Evolutionary conservation across 1,140 invertebrate genomes (phyloP).

Genomic region (Scylla paramamosain): DNA sequence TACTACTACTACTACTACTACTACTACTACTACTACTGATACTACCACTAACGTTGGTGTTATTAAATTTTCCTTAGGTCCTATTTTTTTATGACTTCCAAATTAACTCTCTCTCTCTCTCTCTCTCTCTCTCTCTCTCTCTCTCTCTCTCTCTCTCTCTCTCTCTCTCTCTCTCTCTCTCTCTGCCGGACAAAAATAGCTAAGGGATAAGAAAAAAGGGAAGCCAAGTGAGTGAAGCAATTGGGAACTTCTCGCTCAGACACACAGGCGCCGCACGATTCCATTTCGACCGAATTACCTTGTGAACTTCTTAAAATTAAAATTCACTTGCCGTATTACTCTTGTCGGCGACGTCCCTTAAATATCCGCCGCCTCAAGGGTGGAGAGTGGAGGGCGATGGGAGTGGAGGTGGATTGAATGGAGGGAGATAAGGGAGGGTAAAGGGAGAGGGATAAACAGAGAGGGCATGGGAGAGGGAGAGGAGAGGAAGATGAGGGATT

Average conservation of each 20-base stretch:
- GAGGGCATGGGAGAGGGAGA: too few species aligned
- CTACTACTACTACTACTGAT: too few species aligned
- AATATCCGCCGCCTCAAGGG: too few species aligned
- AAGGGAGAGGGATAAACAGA: too few species aligned
- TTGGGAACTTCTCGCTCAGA: not conserved
- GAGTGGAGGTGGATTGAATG: not conserved
- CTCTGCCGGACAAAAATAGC: not conserved
- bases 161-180: conserved; percentile 7
- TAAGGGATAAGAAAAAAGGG: not conserved
- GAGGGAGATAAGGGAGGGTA: not conserved
- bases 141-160: conserved; percentile 30
- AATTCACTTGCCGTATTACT: not conserved
- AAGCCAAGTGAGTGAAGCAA: not conserved
- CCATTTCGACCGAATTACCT: not conserved
- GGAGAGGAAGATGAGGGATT: too few species aligned
- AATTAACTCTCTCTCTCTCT: conserved; percentile 37
- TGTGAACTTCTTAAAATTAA: not conserved
- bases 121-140: conserved; percentile 48
- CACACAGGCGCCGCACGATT: not conserved
- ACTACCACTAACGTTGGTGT: too few species aligned
- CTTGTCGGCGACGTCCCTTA: not conserved
- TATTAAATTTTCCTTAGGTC: too few species aligned
- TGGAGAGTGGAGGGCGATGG: not conserved
- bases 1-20: too few species aligned
- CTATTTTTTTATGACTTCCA: not conserved